phyloP scores from a whole-genome alignment of 2,888 invertebrate species.

The Meiosimyza platycephala region DNA sequence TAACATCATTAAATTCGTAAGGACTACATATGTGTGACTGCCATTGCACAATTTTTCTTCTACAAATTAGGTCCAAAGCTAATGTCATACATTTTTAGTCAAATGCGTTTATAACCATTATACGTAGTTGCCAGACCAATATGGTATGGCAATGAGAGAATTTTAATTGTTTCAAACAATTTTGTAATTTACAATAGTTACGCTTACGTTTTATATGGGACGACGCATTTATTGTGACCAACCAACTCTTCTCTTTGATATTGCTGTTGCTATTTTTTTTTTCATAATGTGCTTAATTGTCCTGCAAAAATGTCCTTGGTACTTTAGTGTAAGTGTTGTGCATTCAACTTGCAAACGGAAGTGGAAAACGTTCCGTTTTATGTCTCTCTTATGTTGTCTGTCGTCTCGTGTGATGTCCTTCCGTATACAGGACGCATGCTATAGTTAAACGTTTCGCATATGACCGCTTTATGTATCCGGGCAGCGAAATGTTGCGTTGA shows the following conservation, averaged over 20 bases:
- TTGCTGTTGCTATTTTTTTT: constrained; percentile 3
- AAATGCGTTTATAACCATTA: constrained; percentile 8
- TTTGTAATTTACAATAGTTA: constrained; percentile 29
- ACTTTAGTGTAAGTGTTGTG: background rate
- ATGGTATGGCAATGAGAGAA: background rate
- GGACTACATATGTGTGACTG: background rate
- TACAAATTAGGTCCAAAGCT: background rate
- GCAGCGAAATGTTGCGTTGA: too few species aligned
- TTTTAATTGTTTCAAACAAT: constrained; percentile 38
- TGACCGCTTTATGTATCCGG: too few species aligned
- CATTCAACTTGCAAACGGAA: constrained; percentile 30
- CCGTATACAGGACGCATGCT: background rate
- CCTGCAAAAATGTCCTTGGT: constrained; percentile 26
- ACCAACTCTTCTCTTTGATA: background rate
- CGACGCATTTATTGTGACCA: constrained; percentile 7
- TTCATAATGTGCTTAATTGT: constrained; percentile 29
- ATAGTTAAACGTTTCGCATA: too few species aligned
- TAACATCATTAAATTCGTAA: constrained; percentile 29
- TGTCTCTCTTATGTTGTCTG: constrained; percentile 1
- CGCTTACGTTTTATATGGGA: constrained; percentile 20
- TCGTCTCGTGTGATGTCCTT: constrained; percentile 25
- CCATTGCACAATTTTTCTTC: too few species aligned
- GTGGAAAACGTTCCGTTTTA: constrained; percentile 15
- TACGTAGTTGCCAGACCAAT: background rate
- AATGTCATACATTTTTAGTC: background rate